These are phyloP conservation scores for Dinocampus coccinellae DNA, from an alignment of 2,888 invertebrate species.

Conservation along the genomic window DNA sequence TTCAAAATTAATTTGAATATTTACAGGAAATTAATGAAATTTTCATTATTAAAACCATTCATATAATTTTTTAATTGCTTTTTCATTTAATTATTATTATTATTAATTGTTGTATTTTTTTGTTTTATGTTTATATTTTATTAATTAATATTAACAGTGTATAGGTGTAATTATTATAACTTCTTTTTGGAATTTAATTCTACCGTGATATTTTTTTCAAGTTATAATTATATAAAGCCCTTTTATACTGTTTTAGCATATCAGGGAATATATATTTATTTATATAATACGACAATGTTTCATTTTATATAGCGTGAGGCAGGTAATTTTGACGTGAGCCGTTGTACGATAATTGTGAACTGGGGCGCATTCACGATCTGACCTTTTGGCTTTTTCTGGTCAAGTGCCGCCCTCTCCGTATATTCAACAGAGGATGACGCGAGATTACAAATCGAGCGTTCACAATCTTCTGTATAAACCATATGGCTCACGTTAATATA, in stretches of 20 bases:
- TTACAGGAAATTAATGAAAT: too few relatives aligned
- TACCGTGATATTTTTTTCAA: background rate
- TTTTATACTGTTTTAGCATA: background rate
- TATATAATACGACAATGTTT: background rate
- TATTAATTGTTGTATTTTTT: too few relatives aligned
- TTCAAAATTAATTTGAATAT: too few relatives aligned
- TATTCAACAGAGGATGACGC: conserved; percentile 1
- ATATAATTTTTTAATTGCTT: too few relatives aligned
- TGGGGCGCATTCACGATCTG: conserved; percentile 33
- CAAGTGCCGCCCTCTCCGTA: conserved; percentile 6
- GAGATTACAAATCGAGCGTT: conserved; percentile 19
- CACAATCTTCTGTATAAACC: conserved; percentile 9
- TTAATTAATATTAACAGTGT: background rate
- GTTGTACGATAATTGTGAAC: conserved; percentile 39
- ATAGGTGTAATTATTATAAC: background rate
- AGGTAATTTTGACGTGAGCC: conserved; percentile 11
- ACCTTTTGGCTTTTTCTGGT: conserved; percentile 37
- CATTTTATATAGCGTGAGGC: conserved; percentile 1
- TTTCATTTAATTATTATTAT: too few relatives aligned
- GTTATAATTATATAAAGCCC: background rate
- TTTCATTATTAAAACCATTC: too few relatives aligned
- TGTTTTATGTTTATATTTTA: background rate
- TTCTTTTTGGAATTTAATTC: background rate
- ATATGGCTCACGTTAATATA: conserved; percentile 6
- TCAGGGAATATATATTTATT: background rate